Conservation (phyloP, 1,140 invertebrate genomes). For the Scylla paramamosain region DNA sequence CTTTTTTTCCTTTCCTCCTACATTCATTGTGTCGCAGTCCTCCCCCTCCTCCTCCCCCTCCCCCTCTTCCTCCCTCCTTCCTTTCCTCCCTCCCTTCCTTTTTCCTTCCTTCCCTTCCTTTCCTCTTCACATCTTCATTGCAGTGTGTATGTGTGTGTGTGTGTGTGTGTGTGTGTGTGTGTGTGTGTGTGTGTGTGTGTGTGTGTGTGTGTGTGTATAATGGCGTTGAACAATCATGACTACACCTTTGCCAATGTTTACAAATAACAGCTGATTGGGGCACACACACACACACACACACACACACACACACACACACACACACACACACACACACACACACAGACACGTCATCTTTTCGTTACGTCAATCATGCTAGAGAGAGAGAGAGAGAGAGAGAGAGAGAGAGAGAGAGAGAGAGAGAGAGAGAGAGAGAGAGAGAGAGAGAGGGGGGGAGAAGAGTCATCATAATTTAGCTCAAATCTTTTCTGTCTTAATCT, state of each 20-base stretch:
- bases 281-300: too few relatives aligned
- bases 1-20: background rate
- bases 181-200: background rate
- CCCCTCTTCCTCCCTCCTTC: background rate
- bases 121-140: background rate
- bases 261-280: background rate
- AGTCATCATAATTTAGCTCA: too few relatives aligned
- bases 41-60: background rate
- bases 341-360: too few relatives aligned
- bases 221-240: background rate
- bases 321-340: too few relatives aligned
- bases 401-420: background rate
- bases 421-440: constrained; percentile 32
- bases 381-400: constrained; percentile 28
- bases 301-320: too few relatives aligned
- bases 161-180: background rate
- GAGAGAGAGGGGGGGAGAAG: too few relatives aligned
- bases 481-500: too few relatives aligned
- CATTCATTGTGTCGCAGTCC: background rate
- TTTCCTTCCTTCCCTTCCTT: background rate
- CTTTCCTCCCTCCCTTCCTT: background rate
- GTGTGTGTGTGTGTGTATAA: constrained; percentile 23
- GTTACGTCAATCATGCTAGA: too few relatives aligned
- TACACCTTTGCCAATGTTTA: background rate
- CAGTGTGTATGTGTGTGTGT: background rate